Base-by-base conservation (phyloP, 2,888 invertebrate genomes). In the Bellardia pandia region DNA sequence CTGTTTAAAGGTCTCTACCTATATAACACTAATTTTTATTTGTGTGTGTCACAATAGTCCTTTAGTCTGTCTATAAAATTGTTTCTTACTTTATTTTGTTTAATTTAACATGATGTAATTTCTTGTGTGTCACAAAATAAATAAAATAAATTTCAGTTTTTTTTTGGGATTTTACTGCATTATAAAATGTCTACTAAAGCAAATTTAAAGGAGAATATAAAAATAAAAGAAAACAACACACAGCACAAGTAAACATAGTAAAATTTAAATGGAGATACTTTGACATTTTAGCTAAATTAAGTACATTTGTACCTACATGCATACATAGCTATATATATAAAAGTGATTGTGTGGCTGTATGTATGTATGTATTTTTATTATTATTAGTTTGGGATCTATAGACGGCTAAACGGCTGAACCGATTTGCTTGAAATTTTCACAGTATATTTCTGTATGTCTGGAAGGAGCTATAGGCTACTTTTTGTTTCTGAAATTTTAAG, bases 271-370 rank as follows among this genome's bases (percentile, higher is more conserved):
- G 58, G 30, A 45, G n/a, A 74, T 75, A 37, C 60, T 75, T 75
- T 75, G 74, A 48, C 74, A 75, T 75, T 75, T 71, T 48, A 58
- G n/a, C 60, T 45, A 62, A 75, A 75, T 60, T 53, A 51, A 53
- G 45, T 45, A 13, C 45, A 13, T 45, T 9, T 42, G 6, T 9
- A 23, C 23, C 23, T 23, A 23, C 23, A 23, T 23, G 2, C 5
- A 33, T 33, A 33, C 33, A 4, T 33, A 33, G 1, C 3, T 37
- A 37, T 1, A 37, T 23, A 72, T 51, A n/a, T n/a, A n/a, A n/a
- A n/a, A n/a, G n/a, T n/a, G n/a, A n/a, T n/a, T n/a, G n/a, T n/a
- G n/a, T n/a, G n/a, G n/a, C n/a, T n/a, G n/a, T n/a, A n/a, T n/a
- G n/a, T n/a, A n/a, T n/a, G n/a, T n/a, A n/a, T n/a, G n/a, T n/a